Evolutionary conservation across 2,888 invertebrate species (phyloP), one percentile per base, ranked within the genome.

Genomic region (Melanotus villosus): DNA sequence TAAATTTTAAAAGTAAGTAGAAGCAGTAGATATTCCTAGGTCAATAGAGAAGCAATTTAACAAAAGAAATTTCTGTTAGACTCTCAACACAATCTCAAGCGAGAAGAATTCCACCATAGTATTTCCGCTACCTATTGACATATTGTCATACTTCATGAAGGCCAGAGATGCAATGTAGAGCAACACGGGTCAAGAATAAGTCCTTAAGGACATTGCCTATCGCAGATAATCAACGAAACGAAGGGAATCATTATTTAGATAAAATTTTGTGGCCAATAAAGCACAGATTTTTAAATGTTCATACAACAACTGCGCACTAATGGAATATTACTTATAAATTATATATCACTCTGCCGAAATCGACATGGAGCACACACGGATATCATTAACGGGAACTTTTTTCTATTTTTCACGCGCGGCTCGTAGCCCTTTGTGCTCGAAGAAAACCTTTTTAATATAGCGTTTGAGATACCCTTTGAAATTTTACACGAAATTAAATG

Each of bases 51-150:
- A n/a, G 23, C 18, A 1, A 32, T 30, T 52, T 52, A 52, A 56
- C 26, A 45, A 58, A 36, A 21, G 12, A 50, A 6, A 63, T 68
- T 68, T 63, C 43, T 68, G 59, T 56, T 91, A 98, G 94, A 98
- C 98, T 0, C 86, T 98, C 81, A 98, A 96, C 87, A 95, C 97
- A 66, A 98, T 98, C 82, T 97, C 97, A 19, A 96, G 97, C 21
- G 98, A 98, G 89, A 98, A 98, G 89, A 98, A 98, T 84, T 98
- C 97, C 7, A 98, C 98, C 3, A 98, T 98, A 80, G 95, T 98
- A 50, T 98, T 98, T 86, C 98, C 98, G 10, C 79, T 85, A 64
- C 92, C 92, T 32, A 90, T 90, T 75, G 94, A 95, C 81, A 87
- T 95, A 78, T 83, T 95, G 30, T 93, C 94, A 1, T 94, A 93